Conservation (phyloP, 2,113 vertebrate genomes). For the Megaleporinus macrocephalus region DNA sequence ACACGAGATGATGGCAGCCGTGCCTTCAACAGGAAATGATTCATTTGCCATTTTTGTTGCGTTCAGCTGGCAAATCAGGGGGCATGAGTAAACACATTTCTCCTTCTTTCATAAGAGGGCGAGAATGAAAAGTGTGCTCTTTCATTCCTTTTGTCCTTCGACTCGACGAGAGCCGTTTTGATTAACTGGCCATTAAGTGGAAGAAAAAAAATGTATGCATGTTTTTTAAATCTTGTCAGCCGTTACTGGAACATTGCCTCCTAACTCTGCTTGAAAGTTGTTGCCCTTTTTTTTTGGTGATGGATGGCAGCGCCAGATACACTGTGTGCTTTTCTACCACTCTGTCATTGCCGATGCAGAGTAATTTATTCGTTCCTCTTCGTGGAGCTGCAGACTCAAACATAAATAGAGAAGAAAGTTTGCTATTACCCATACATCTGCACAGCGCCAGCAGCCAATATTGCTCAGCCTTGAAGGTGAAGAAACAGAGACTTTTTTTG, state of each 20-base stretch:
- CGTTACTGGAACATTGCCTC: slow-evolving; percentile 20
- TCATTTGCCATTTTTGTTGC: slow-evolving; percentile 66
- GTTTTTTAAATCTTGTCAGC: background rate
- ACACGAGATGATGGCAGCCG: slow-evolving; percentile 49
- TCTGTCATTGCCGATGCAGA: background rate
- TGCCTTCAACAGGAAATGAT: slow-evolving; percentile 56
- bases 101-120: slow-evolving; percentile 56
- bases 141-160: slow-evolving; percentile 70
- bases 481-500: slow-evolving; percentile 25
- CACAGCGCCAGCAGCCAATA: slow-evolving; percentile 49
- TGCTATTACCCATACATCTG: slow-evolving; percentile 56
- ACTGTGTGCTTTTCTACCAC: background rate
- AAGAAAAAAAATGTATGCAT: background rate
- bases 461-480: slow-evolving; percentile 46
- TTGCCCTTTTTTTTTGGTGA: background rate
- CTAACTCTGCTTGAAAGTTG: slow-evolving; percentile 3
- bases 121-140: slow-evolving; percentile 61
- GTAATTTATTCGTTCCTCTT: slow-evolving; percentile 16
- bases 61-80: slow-evolving; percentile 64
- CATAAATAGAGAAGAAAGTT: slow-evolving; percentile 39
- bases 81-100: slow-evolving; percentile 71
- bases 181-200: slow-evolving; percentile 59
- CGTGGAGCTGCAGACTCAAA: slow-evolving; percentile 1
- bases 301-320: background rate
- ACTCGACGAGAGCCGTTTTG: slow-evolving; percentile 54